phyloP scores from a whole-genome alignment of 1,140 invertebrate species.

The Drosophila obscura region DNA sequence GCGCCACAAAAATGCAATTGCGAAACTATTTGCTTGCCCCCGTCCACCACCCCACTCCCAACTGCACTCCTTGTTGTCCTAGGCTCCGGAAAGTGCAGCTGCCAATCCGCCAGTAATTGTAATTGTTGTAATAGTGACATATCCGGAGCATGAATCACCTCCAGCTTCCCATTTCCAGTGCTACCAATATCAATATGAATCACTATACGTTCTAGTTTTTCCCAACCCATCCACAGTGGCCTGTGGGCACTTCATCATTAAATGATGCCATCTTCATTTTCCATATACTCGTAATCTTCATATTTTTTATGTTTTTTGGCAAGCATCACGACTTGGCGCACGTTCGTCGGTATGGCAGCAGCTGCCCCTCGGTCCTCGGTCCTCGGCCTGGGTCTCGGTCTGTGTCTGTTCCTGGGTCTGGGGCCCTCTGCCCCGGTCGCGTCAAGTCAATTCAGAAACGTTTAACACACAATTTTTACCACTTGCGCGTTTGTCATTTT shows the following conservation, averaged over 20 bases:
- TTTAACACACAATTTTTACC: slow-evolving; percentile 74
- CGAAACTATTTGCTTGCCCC: slow-evolving; percentile 50
- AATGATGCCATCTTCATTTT: slow-evolving; percentile 45
- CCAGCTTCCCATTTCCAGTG: slow-evolving; percentile 17
- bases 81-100: slow-evolving; percentile 22
- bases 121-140: slow-evolving; percentile 29
- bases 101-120: too few relatives aligned
- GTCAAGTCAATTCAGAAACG: slow-evolving; percentile 75
- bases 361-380: not conserved
- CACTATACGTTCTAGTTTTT: too few relatives aligned
- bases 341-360: slow-evolving; percentile 45
- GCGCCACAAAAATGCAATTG: slow-evolving; percentile 58
- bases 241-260: slow-evolving; percentile 55
- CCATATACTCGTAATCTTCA: slow-evolving; percentile 64
- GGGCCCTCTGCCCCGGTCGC: slow-evolving; percentile 27
- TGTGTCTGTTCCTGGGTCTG: slow-evolving; percentile 20
- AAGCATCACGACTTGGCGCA: slow-evolving; percentile 67
- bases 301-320: slow-evolving; percentile 75
- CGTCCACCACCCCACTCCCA: slow-evolving; percentile 2
- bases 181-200: too few relatives aligned
- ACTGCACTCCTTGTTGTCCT: slow-evolving; percentile 15
- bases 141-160: slow-evolving; percentile 50
- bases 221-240: not conserved
- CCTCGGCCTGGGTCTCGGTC: not conserved
- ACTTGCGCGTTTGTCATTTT: slow-evolving; percentile 68